Base-by-base conservation (phyloP, 2,888 invertebrate species). In the Priocnemis perturbator region DNA sequence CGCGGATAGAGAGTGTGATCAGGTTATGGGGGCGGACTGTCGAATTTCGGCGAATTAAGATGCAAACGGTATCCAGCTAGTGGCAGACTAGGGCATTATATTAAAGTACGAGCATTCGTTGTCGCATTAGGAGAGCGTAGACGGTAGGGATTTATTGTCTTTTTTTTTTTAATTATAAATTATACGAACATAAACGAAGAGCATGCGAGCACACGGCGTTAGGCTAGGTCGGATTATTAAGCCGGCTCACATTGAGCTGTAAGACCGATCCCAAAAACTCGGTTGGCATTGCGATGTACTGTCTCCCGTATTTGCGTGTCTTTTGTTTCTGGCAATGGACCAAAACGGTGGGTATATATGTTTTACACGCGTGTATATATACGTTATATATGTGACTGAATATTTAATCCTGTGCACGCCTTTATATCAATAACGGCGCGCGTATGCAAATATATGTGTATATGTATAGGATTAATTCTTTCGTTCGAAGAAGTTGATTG, bases 31-130 rank as follows among this genome's bases (percentile, higher is more conserved):
- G 26, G 26, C 11, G 37, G 37, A 11, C 4, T 1, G 4, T 1
- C 11, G 5, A 63, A 7, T 21, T 63, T 23, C 21, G 50, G 45
- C 37, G 3, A 20, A n/a, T 37, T 37, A 26, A 52, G 26, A 53
- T 26, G 21, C 5, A 47, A 7, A 48, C 15, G 17, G 21, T 3
- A 23, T 60, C 21, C 23, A 15, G 17, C 26, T 26, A 68, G 74
- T 67, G 64, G 59, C 76, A 77, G 73, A 74, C 67, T 67, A 71
- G 85, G 84, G 84, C 84, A 85, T 85, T 85, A 84, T 48, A 70
- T 72, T 67, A 73, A 77, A 67, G 77, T 66, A 69, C 69, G 74
- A 79, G 64, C 70, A 73, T 78, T 71, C 60, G 69, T 71, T 58
- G 55, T 69, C 58, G 47, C 45, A 59, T 67, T 61, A 55, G 60